phyloP scores from a whole-genome alignment of 2,113 vertebrate species.

The Cinclus mexicanus region DNA sequence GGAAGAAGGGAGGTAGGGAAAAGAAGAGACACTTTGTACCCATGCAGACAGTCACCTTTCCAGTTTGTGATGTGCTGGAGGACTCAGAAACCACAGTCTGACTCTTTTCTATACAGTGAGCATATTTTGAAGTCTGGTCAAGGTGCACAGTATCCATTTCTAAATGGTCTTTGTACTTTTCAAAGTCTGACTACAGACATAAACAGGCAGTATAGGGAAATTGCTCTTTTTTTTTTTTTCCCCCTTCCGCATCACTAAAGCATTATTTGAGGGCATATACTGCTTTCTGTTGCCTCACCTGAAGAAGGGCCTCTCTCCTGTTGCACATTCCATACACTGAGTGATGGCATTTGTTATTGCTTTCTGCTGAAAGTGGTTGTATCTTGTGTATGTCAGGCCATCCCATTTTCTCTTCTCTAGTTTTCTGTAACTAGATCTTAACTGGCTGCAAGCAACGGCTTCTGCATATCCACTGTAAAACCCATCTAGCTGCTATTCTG shows the following conservation, averaged over 20 bases:
- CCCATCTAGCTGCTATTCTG: background rate
- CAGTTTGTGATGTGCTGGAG: background rate
- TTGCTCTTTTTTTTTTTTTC: too few species aligned
- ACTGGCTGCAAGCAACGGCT: background rate
- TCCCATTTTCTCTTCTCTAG: background rate
- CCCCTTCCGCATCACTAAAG: background rate
- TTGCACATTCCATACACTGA: background rate
- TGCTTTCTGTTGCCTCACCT: background rate
- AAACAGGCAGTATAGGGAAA: background rate
- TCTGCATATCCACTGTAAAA: background rate
- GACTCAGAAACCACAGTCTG: background rate
- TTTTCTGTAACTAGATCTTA: background rate
- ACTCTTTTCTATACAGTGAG: background rate
- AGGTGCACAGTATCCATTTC: background rate
- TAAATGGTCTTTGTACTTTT: background rate
- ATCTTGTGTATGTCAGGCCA: background rate
- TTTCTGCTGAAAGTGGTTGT: background rate
- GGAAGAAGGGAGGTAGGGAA: background rate
- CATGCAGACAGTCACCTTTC: background rate
- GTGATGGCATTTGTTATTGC: background rate
- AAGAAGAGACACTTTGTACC: background rate
- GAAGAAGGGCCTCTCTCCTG: background rate
- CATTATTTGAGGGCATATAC: background rate
- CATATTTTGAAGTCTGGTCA: background rate
- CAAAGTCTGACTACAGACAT: background rate